These are phyloP conservation scores for Phania funesta DNA, from an alignment of 2,888 invertebrate species.

Conservation along the genomic window DNA sequence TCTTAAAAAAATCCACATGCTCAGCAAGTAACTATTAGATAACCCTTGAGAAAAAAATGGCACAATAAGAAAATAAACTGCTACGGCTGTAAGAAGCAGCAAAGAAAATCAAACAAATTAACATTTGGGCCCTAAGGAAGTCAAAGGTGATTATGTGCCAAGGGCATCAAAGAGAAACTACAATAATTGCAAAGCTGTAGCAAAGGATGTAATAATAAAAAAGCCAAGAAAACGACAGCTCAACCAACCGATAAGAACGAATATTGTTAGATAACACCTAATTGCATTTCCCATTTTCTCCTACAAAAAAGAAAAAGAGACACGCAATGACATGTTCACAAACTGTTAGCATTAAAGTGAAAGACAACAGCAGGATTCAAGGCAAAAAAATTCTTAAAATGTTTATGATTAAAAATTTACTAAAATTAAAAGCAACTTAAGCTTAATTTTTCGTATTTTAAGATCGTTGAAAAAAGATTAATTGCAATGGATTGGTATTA, in stretches of 20 bases:
- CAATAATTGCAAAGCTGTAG: constrained; percentile 5
- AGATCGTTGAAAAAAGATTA: too few species aligned
- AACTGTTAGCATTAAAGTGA: constrained; percentile 12
- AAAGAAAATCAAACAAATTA: constrained; percentile 37
- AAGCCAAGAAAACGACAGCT: constrained; percentile 10
- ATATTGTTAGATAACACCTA: not conserved
- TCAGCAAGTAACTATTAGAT: too few species aligned
- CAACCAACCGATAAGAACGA: constrained; percentile 30
- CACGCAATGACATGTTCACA: constrained; percentile 1
- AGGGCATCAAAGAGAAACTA: not conserved
- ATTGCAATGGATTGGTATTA: too few species aligned
- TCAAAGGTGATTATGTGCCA: constrained; percentile 10
- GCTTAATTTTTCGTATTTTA: constrained; percentile 1
- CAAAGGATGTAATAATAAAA: not conserved
- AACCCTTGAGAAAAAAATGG: not conserved
- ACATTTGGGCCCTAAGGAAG: constrained; percentile 46
- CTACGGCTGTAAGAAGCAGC: not conserved
- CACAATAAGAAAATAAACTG: not conserved
- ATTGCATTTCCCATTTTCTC: not conserved
- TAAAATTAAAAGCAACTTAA: constrained; percentile 7
- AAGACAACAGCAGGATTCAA: not conserved
- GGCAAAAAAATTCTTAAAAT: not conserved
- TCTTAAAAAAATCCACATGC: too few species aligned
- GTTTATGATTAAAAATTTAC: too few species aligned
- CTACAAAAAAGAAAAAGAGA: constrained; percentile 16